Evolutionary conservation across 2,113 vertebrate species (phyloP).

Genomic region (Saguinus midas): DNA sequence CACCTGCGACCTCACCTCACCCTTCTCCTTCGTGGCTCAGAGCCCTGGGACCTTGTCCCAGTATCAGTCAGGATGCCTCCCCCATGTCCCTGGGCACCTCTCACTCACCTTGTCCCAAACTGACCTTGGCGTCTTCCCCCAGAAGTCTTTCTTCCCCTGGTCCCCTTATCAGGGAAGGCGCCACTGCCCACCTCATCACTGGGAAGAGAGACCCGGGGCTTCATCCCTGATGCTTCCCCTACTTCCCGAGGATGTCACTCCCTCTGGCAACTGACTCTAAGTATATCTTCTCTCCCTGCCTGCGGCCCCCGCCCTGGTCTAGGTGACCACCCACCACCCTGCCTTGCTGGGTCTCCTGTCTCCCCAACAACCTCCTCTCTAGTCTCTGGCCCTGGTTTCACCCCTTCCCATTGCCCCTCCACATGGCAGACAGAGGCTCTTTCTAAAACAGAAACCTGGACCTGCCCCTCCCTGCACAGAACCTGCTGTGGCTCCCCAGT

Average conservation of each 20-base stretch:
- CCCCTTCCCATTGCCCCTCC: too few species aligned
- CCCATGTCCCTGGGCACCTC: not conserved
- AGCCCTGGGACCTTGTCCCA: not conserved
- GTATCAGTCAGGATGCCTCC: not conserved
- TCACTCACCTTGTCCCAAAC: constrained; percentile 25
- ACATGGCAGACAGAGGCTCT: not conserved
- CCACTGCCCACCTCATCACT: not conserved
- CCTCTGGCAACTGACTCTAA: not conserved
- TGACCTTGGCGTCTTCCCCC: not conserved
- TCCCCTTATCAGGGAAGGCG: not conserved
- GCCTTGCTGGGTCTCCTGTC: not conserved
- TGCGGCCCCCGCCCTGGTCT: not conserved
- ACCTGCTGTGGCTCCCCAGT: not conserved
- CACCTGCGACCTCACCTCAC: constrained; percentile 21
- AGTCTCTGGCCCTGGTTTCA: not conserved
- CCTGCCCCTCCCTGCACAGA: not conserved
- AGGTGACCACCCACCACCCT: too few species aligned
- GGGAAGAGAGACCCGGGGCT: not conserved
- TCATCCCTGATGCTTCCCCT: not conserved
- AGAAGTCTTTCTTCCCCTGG: not conserved
- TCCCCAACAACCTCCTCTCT: not conserved
- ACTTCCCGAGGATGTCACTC: fast-evolving
- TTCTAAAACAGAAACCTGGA: not conserved
- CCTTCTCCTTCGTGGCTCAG: not conserved
- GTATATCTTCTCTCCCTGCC: not conserved